Percentiles rank a stretch among this genome's conserved stretches.
phyloP scores from a whole-genome alignment of 1,140 invertebrate species.

The Drosophila lacertosa region DNA sequence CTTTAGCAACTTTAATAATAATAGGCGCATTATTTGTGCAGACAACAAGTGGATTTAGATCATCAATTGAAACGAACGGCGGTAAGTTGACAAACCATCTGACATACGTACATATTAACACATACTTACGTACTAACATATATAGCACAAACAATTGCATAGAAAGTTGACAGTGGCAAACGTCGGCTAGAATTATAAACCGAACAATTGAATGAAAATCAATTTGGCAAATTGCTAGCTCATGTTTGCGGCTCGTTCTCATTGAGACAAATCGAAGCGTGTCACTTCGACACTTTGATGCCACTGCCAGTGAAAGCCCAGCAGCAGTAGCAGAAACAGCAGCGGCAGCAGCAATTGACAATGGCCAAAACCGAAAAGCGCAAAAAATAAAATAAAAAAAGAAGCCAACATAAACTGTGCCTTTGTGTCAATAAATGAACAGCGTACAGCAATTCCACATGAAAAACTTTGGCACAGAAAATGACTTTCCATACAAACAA shows the following conservation, averaged over 20 bases:
- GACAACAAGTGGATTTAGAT: conserved; percentile 83
- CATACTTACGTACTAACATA: background rate
- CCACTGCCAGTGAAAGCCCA: conserved; percentile 37
- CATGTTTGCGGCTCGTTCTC: conserved; percentile 58
- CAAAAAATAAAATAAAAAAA: conserved; percentile 27
- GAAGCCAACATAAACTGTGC: conserved; percentile 60
- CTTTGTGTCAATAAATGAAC: conserved; percentile 80
- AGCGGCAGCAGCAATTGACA: conserved; percentile 47
- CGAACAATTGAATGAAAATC: conserved; percentile 66
- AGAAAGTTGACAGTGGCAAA: conserved; percentile 37
- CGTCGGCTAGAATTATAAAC: conserved; percentile 38
- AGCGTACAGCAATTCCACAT: conserved; percentile 30
- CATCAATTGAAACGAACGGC: conserved; percentile 81
- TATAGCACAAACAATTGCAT: background rate
- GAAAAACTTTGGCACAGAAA: conserved; percentile 81
- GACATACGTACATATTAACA: background rate
- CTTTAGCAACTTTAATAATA: conserved; percentile 81
- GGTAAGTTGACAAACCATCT: conserved; percentile 70
- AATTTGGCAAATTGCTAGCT: conserved; percentile 80
- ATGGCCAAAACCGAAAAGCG: conserved; percentile 48
- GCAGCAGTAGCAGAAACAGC: conserved; percentile 2
- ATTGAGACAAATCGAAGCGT: conserved; percentile 65
- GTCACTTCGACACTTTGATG: conserved; percentile 65
- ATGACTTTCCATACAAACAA: conserved; percentile 67
- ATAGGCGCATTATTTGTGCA: conserved; percentile 80